Evolutionary conservation across 2,797 vertebrate genomes (phyloP).

Genomic region (Gastrophryne carolinensis): DNA sequence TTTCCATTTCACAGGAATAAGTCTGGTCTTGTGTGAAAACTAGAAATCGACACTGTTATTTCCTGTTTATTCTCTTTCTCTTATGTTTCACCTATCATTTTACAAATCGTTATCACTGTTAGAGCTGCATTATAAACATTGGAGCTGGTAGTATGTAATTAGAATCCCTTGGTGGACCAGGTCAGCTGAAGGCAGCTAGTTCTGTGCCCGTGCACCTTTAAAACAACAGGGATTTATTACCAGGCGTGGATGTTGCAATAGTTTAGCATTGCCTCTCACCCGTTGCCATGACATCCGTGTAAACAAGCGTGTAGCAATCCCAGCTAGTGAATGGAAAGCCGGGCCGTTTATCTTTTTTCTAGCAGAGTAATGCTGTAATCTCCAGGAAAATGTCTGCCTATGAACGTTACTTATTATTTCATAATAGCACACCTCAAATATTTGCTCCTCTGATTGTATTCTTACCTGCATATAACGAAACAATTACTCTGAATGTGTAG

Average conservation of each 20-base stretch:
- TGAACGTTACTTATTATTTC: slow-evolving; percentile 45
- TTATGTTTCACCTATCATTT: background rate
- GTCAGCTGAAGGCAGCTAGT: background rate
- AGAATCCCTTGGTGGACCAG: background rate
- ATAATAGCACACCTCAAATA: slow-evolving; percentile 36
- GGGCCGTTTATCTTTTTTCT: slow-evolving; percentile 19
- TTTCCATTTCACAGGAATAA: background rate
- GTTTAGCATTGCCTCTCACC: slow-evolving; percentile 38
- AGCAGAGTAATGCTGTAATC: slow-evolving; percentile 14
- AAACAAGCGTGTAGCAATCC: slow-evolving; percentile 36
- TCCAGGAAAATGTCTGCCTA: slow-evolving; percentile 20
- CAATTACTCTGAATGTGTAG: background rate
- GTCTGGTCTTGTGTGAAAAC: background rate
- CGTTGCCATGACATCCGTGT: slow-evolving; percentile 38
- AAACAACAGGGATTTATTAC: slow-evolving; percentile 31
- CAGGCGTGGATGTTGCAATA: slow-evolving; percentile 32
- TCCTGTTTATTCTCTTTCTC: background rate
- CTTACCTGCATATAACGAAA: slow-evolving; percentile 20
- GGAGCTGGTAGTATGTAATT: background rate
- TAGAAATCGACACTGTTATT: background rate
- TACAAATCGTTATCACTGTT: background rate
- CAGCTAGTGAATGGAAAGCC: slow-evolving; percentile 22
- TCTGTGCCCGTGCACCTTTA: background rate
- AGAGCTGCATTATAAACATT: background rate
- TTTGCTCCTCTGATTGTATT: slow-evolving; percentile 33